Percentiles rank a stretch among this genome's conserved stretches.
Conservation (phyloP, 1,140 invertebrate species). For the Cataglyphis hispanica region DNA sequence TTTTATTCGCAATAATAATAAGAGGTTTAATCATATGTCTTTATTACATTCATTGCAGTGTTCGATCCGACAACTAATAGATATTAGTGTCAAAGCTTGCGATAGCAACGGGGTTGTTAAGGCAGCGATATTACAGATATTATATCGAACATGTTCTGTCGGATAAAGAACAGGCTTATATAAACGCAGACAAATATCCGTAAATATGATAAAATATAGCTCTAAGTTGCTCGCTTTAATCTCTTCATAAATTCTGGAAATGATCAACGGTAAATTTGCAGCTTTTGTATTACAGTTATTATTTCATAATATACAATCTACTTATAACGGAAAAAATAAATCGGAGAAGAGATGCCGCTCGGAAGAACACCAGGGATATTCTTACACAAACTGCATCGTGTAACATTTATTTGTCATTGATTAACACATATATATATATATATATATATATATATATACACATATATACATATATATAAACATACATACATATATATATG, state of each 20-base stretch:
- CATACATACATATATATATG: too few species aligned
- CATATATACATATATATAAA: too few species aligned
- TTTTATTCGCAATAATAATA: conserved; percentile 55
- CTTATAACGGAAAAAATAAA: conserved; percentile 30
- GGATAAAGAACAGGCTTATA: conserved; percentile 55
- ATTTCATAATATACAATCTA: conserved; percentile 28
- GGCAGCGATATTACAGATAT: conserved; percentile 49
- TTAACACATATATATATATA: conserved; percentile 73
- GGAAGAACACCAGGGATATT: conserved; percentile 72
- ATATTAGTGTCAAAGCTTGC: conserved; percentile 48
- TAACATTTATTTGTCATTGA: conserved; percentile 82
- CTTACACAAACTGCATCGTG: conserved; percentile 77
- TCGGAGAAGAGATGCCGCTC: conserved; percentile 45
- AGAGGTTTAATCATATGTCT: conserved; percentile 53
- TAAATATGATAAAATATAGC: conserved; percentile 56
- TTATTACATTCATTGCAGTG: conserved; percentile 55
- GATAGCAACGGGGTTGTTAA: conserved; percentile 54
- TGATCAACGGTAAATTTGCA: conserved; percentile 57
- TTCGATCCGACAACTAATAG: conserved; percentile 50
- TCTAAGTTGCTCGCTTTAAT: conserved; percentile 37
- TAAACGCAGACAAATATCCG: conserved; percentile 47
- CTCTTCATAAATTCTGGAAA: conserved; percentile 49
- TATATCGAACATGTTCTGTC: conserved; percentile 58
- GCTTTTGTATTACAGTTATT: conserved; percentile 18
- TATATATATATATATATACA: too few species aligned